A percentile compares a stretch with the other conserved stretches of the same genome.
Evolutionary conservation across 2,797 vertebrate species (phyloP).

Genomic region (Anisognathus igniventris): DNA sequence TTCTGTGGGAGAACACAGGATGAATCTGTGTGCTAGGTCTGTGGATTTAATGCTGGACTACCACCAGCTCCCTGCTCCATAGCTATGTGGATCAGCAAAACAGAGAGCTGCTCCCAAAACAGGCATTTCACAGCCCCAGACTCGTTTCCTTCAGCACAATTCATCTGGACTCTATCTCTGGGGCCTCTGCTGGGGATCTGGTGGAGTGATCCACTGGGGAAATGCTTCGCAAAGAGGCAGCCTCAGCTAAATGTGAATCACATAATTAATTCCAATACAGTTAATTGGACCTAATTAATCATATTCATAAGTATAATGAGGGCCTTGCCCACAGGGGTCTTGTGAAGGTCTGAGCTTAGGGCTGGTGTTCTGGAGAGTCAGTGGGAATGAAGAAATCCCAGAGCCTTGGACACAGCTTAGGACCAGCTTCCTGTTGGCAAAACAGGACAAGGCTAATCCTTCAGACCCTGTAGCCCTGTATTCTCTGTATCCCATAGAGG

Average conservation of each 20-base stretch:
- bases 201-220: not conserved
- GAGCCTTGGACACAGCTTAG: not conserved
- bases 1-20: not conserved
- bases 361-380: not conserved
- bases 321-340: not conserved
- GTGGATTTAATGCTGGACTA: not conserved
- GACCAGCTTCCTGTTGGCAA: rapidly evolving
- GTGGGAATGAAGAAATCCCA: not conserved
- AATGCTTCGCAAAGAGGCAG: not conserved
- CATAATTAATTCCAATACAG: not conserved
- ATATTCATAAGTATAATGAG: not conserved
- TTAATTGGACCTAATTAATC: conserved; percentile 43
- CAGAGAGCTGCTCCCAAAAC: not conserved
- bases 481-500: not conserved
- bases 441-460: not conserved
- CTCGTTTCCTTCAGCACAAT: rapidly evolving
- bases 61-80: not conserved
- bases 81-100: not conserved
- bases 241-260: not conserved
- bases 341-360: not conserved
- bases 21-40: not conserved
- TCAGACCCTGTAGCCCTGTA: not conserved
- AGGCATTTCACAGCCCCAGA: not conserved
- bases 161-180: not conserved
- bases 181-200: not conserved